Evolutionary conservation across 2,888 invertebrate species (phyloP).

Genomic region (Hypena proboscidalis): DNA sequence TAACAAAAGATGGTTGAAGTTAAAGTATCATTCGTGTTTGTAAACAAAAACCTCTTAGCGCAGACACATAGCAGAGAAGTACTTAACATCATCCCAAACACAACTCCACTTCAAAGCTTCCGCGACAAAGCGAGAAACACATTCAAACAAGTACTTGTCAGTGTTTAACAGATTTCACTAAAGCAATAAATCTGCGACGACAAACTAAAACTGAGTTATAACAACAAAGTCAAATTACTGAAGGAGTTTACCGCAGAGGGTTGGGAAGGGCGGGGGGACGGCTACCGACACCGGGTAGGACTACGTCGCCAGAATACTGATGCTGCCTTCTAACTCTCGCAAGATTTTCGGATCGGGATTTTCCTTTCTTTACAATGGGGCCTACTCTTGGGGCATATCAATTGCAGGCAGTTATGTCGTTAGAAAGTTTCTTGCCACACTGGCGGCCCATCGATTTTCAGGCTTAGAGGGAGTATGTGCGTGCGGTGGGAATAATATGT

Average conservation of each 20-base stretch:
- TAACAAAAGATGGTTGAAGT: too few relatives aligned
- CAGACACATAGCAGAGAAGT: neutral
- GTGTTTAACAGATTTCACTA: conserved; percentile 71
- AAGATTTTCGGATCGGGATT: conserved; percentile 85
- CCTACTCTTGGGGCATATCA: conserved; percentile 85
- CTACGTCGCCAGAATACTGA: conserved; percentile 76
- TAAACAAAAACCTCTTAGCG: too few relatives aligned
- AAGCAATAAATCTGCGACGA: conserved; percentile 84
- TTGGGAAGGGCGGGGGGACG: conserved; percentile 56
- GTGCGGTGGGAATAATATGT: conserved; percentile 31
- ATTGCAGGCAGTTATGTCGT: conserved; percentile 86
- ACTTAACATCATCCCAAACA: neutral
- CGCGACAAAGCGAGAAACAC: conserved; percentile 15
- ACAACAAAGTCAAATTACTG: conserved; percentile 85
- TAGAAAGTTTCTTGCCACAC: conserved; percentile 77
- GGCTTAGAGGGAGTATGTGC: conserved; percentile 56
- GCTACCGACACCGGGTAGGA: conserved; percentile 72
- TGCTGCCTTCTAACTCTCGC: conserved; percentile 78
- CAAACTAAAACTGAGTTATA: conserved; percentile 83
- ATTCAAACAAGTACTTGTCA: conserved; percentile 45
- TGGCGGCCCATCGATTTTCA: conserved; percentile 76
- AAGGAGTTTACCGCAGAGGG: conserved; percentile 79
- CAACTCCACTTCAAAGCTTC: conserved; percentile 6
- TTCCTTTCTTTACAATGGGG: conserved; percentile 85
- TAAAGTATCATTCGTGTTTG: too few relatives aligned